Conservation (phyloP, 2,888 invertebrate species). For the Caenorhabditis sp. region DNA sequence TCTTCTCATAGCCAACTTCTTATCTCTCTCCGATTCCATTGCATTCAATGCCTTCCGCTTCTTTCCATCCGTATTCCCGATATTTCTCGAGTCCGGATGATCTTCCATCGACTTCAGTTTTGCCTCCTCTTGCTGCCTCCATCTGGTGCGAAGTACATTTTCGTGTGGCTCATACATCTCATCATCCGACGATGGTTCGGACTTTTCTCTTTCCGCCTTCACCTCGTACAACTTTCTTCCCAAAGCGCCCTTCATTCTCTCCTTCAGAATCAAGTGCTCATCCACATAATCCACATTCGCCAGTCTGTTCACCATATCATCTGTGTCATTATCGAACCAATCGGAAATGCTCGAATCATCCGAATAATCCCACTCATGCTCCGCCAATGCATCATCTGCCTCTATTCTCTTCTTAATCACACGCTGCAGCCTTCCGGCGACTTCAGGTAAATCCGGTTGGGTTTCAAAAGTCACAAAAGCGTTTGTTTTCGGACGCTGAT, state of each 20-base stretch:
- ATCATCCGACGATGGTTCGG: constrained; percentile 8
- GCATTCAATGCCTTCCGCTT: neutral
- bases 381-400: constrained; percentile 1
- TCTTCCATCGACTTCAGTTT: neutral
- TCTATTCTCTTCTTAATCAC: neutral
- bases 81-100: neutral
- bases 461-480: constrained; percentile 1
- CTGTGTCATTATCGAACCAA: constrained; percentile 40
- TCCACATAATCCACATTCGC: constrained; percentile 44
- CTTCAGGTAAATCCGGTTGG: constrained; percentile 1
- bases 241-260: constrained; percentile 40
- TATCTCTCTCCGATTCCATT: constrained; percentile 1
- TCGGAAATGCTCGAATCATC: constrained; percentile 49
- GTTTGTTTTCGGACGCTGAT: neutral
- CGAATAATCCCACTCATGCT: constrained; percentile 52
- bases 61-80: constrained; percentile 31
- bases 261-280: constrained; percentile 43
- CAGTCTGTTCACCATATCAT: constrained; percentile 44
- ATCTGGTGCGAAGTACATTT: neutral
- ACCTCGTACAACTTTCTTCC: constrained; percentile 32
- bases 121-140: neutral
- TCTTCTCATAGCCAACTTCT: neutral
- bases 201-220: neutral
- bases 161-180: constrained; percentile 15
- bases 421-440: constrained; percentile 25